A percentile compares a stretch with the other conserved stretches of the same genome.
Conservation (phyloP, 2,113 vertebrate species). For the Odocoileus hemionus region DNA sequence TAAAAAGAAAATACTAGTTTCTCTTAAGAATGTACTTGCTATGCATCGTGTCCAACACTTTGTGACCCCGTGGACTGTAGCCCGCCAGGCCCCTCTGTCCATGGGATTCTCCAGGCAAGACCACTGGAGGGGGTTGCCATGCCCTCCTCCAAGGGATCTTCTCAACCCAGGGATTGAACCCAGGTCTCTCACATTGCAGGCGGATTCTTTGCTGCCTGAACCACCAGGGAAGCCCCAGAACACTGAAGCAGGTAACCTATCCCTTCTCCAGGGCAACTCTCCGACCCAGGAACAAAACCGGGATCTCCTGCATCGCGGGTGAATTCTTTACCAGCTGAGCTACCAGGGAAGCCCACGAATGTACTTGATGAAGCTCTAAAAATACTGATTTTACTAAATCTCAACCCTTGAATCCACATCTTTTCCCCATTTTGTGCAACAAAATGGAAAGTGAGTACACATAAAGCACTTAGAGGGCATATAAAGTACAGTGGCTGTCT, state of each 20-base stretch:
- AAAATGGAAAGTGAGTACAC: neutral
- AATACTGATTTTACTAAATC: neutral
- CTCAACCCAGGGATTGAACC: neutral
- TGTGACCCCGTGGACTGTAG: neutral
- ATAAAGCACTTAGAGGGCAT: neutral
- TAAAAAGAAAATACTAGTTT: slow-evolving; percentile 12
- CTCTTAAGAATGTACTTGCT: neutral
- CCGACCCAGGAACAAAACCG: neutral
- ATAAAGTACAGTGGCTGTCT: neutral
- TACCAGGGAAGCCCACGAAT: neutral
- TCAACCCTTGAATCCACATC: neutral
- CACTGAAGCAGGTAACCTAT: neutral
- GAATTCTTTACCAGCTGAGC: neutral
- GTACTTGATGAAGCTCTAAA: neutral
- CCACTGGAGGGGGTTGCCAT: neutral
- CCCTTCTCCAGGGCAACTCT: neutral
- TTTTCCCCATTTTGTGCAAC: neutral
- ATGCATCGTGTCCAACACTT: neutral
- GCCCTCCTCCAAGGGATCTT: neutral
- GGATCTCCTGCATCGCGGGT: neutral
- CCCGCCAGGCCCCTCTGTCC: neutral
- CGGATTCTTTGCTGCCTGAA: neutral
- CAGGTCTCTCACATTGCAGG: neutral
- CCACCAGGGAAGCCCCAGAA: neutral
- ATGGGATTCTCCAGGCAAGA: neutral